Evolutionary conservation across 2,797 vertebrate species (phyloP), one percentile per base, ranked within the genome.

Genomic region (Mormyrops boulengeri): DNA sequence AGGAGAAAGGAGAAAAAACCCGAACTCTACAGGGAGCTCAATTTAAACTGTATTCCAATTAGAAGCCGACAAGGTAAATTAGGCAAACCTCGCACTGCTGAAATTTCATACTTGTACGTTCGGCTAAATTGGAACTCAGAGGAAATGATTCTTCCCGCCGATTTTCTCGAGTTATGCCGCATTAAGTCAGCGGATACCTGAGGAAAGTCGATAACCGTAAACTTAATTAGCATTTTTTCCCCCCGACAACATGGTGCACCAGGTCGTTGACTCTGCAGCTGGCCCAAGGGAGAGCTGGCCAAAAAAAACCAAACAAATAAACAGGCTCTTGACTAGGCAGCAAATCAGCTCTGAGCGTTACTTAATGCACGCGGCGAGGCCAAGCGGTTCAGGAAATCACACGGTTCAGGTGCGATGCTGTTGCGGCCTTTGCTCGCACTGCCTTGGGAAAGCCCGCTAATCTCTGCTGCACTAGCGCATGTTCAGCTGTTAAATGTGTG

Each of bases 21-120:
- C n/a, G 11, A 52, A 50, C 26, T 52, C 62, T 88, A 62, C 87
- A 62, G 87, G 44, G 55, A 47, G 47, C 57, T 19, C 60, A 69
- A 69, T 88, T 62, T 88, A 69, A 88, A 69, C 57, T 47, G 60
- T 69, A 88, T 66, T 88, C 87, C 87, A 88, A 88, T 62, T 88
- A 88, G 62, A 62, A 47, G 19, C 60, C 38, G 55, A 88, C 62
- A 69, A 11, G 41, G 87, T 19, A 30, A 88, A 88, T 88, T 88
- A 88, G 57, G 38, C n/a, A 22, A 34, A 53, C 47, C 62, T 57
- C 88, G 8, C 22, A 2, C 44, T 53, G 88, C 62, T 22, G 49
- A 38, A 88, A 73, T 88, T 73, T 50, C 66, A 88, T 88, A 52
- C 60, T 88, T 34, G 88, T 50, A 52, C 49, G 11, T 88, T 77